A percentile compares a stretch with the other conserved stretches of the same genome.
Conservation (phyloP, 2,797 vertebrate genomes). For the Parauchenoglanis punctatus region DNA sequence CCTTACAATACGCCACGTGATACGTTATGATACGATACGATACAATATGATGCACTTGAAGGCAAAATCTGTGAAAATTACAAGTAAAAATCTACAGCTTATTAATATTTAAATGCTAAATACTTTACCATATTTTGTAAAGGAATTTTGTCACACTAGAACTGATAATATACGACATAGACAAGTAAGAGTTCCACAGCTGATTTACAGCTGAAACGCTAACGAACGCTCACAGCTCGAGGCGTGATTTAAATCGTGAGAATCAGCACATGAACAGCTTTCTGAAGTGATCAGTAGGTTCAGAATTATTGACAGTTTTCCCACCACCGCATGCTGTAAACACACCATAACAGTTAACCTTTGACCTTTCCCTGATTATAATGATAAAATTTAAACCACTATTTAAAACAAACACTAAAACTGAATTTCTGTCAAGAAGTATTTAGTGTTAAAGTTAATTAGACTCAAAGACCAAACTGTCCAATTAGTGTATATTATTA, state of each 20-base stretch:
- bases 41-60: too few species aligned
- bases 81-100: neutral
- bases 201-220: neutral
- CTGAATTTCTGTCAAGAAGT: neutral
- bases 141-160: neutral
- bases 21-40: neutral
- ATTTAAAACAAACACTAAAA: neutral
- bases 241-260: neutral
- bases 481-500: neutral
- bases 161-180: neutral
- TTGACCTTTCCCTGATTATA: neutral
- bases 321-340: neutral
- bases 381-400: neutral
- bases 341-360: neutral
- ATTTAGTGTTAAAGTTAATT: neutral
- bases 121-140: neutral
- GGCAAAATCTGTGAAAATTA: too few species aligned
- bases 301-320: neutral
- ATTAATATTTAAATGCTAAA: neutral
- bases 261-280: neutral
- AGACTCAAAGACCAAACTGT: neutral
- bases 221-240: neutral
- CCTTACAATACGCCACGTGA: neutral
- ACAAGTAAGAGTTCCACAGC: neutral
- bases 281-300: neutral